Conservation (phyloP, 2,888 invertebrate species). For the Sphaeridia pumilis region DNA sequence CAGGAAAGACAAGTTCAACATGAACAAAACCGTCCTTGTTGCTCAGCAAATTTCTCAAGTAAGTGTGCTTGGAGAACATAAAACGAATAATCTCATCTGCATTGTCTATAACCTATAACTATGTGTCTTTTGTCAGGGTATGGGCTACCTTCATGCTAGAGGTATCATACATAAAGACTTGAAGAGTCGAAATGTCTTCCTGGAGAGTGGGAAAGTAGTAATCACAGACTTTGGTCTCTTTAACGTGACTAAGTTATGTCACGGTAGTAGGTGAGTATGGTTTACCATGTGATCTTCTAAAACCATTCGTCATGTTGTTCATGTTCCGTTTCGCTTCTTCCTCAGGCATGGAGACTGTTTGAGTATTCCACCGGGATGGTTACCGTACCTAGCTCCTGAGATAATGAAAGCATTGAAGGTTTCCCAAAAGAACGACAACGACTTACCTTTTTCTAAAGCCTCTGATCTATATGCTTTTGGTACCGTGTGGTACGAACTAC, state of each 20-base stretch:
- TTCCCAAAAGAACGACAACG: slow-evolving; percentile 58
- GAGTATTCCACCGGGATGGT: slow-evolving; percentile 93
- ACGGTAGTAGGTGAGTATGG: slow-evolving; percentile 61
- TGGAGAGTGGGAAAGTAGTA: slow-evolving; percentile 93
- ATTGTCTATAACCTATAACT: neutral
- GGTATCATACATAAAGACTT: slow-evolving; percentile 96
- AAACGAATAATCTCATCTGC: neutral
- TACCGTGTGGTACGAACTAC: slow-evolving; percentile 88
- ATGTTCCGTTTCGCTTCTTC: no score
- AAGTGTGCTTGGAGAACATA: no score
- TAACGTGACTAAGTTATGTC: slow-evolving; percentile 89
- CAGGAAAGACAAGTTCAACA: slow-evolving; percentile 83
- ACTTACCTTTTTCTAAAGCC: slow-evolving; percentile 80
- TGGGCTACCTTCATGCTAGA: slow-evolving; percentile 97
- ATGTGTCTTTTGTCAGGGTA: slow-evolving; percentile 55
- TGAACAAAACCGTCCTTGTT: slow-evolving; percentile 80
- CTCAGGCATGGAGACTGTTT: slow-evolving; percentile 62
- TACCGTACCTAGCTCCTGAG: slow-evolving; percentile 97
- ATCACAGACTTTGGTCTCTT: slow-evolving; percentile 98
- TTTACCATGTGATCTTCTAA: no score
- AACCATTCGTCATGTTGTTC: neutral
- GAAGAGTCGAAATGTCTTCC: slow-evolving; percentile 95
- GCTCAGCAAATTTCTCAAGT: slow-evolving; percentile 96
- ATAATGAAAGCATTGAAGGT: slow-evolving; percentile 69
- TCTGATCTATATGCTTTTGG: slow-evolving; percentile 98